Conservation (phyloP, 2,797 vertebrate species). For the Sebastiscus tertius region DNA sequence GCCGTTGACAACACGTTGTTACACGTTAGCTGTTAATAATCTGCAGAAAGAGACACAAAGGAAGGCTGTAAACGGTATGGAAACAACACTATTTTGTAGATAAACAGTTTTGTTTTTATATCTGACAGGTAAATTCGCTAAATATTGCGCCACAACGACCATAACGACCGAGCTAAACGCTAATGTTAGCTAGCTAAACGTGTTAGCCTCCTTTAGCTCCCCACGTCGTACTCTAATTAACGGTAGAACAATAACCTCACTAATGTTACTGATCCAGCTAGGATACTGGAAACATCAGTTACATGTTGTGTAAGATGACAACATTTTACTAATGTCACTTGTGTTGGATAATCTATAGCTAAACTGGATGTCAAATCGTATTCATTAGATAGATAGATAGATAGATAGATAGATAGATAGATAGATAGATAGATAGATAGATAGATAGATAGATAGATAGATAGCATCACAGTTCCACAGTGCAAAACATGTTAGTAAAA, state of each 20-base stretch:
- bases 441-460: too few relatives aligned
- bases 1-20: background rate
- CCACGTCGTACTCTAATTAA: background rate
- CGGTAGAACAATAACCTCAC: background rate
- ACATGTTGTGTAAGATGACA: background rate
- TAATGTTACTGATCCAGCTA: background rate
- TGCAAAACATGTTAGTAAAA: too few relatives aligned
- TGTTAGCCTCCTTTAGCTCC: constrained; percentile 10
- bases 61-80: constrained; percentile 13
- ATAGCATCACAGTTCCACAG: too few relatives aligned
- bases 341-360: background rate
- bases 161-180: background rate
- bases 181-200: background rate
- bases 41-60: background rate
- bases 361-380: background rate
- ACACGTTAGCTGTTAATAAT: background rate
- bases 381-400: too few relatives aligned
- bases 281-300: background rate
- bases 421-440: too few relatives aligned
- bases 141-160: background rate
- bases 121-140: fast-evolving
- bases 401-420: too few relatives aligned
- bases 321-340: background rate
- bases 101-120: fast-evolving
- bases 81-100: fast-evolving